phyloP scores from a whole-genome alignment of 2,113 vertebrate genomes.

The Planiliza haematocheilus region DNA sequence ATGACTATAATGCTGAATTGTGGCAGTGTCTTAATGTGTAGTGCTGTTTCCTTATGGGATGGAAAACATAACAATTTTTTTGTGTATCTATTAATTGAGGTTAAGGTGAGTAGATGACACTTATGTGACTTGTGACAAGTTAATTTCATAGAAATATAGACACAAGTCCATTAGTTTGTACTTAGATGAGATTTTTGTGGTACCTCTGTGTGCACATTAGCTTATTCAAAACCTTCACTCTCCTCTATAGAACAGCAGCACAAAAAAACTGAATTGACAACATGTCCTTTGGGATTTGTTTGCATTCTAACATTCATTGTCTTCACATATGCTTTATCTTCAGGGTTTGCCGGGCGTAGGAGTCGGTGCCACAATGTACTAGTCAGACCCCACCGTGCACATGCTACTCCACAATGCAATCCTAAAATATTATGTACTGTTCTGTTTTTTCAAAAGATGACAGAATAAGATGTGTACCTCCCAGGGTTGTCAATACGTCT shows the following conservation, averaged over 20 bases:
- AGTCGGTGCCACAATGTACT: not conserved
- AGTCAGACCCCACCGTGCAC: not conserved
- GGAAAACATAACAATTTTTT: constrained; percentile 9
- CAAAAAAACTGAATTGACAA: constrained; percentile 6
- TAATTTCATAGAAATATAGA: not conserved
- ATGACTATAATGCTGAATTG: constrained; percentile 83
- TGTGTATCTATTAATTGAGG: constrained; percentile 20
- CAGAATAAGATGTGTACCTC: constrained; percentile 2
- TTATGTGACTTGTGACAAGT: not conserved
- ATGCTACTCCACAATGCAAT: not conserved
- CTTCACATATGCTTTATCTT: constrained; percentile 11
- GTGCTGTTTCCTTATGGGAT: constrained; percentile 52
- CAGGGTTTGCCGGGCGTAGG: not conserved
- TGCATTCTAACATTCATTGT: constrained; percentile 9
- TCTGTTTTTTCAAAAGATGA: not conserved
- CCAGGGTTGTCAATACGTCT: no score
- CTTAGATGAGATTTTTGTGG: no score
- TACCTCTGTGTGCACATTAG: not conserved
- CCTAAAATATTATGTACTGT: not conserved
- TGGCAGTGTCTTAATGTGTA: constrained; percentile 72
- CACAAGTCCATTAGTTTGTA: not conserved
- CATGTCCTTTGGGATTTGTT: constrained; percentile 3
- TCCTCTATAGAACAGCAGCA: constrained; percentile 3
- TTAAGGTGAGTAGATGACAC: not conserved
- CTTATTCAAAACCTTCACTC: constrained; percentile 10